Conservation (phyloP, 2,113 vertebrate genomes). For the Saccopteryx leptura region DNA sequence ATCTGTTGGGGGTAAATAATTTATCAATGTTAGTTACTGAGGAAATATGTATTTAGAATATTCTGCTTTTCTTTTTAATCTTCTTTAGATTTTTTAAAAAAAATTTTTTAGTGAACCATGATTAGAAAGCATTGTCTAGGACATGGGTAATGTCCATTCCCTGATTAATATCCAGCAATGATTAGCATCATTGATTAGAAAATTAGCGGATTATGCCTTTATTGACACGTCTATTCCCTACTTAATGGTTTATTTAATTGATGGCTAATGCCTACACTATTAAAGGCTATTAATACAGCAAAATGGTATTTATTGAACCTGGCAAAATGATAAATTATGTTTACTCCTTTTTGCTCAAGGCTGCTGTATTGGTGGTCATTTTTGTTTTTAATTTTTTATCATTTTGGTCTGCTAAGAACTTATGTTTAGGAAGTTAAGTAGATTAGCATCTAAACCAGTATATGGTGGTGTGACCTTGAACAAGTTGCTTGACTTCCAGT, state of each 20-base stretch:
- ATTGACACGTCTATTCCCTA: constrained; percentile 62
- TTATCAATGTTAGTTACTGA: not conserved
- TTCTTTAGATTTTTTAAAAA: not conserved
- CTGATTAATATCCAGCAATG: constrained; percentile 63
- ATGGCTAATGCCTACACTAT: constrained; percentile 66
- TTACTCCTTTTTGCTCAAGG: constrained; percentile 45
- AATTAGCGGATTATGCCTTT: constrained; percentile 74
- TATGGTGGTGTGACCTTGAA: not conserved
- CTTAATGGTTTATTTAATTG: constrained; percentile 80
- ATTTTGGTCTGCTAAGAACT: not conserved
- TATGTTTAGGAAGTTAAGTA: constrained; percentile 41
- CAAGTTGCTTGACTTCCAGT: not conserved
- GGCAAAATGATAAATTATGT: constrained; percentile 75
- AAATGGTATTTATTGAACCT: constrained; percentile 75
- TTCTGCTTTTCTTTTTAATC: constrained; percentile 1
- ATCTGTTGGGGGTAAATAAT: not conserved
- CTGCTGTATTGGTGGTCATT: not conserved
- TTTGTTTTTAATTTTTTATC: not conserved
- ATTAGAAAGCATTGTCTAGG: not conserved
- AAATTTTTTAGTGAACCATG: not conserved
- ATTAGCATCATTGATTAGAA: constrained; percentile 79
- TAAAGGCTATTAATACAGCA: constrained; percentile 79
- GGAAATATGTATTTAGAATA: not conserved
- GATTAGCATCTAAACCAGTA: not conserved
- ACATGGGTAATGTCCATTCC: not conserved